Evolutionary conservation across 2,797 vertebrate species (phyloP).

Genomic region (Peromyscus melanophrys): DNA sequence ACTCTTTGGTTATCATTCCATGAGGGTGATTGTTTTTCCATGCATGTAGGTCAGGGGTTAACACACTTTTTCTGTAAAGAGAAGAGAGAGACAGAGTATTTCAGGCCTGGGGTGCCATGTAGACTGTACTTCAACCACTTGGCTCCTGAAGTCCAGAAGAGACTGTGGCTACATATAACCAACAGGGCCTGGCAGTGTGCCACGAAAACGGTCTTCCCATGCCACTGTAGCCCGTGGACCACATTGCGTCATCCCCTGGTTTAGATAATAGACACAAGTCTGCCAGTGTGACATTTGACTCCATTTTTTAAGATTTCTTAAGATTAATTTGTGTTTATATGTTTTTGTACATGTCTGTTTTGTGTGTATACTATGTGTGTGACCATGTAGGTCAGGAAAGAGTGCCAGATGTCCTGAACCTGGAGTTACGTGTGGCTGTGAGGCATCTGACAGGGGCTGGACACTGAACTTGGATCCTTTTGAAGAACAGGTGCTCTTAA

Average conservation of each 20-base stretch:
- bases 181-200: neutral
- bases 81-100: neutral
- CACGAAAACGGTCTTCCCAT: slow-evolving; percentile 20
- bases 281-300: neutral
- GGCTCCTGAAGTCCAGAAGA: neutral
- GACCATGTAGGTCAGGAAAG: neutral
- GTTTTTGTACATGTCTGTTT: neutral
- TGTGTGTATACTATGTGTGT: neutral
- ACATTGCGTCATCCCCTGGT: neutral
- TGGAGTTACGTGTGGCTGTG: neutral
- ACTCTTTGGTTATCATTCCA: neutral
- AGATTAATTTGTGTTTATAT: neutral
- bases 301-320: neutral
- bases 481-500: neutral
- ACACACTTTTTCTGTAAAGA: slow-evolving; percentile 9
- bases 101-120: neutral
- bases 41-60: neutral
- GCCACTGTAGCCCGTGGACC: neutral
- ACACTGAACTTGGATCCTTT: neutral
- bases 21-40: neutral
- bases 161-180: neutral
- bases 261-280: neutral
- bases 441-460: neutral
- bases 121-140: neutral
- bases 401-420: neutral